These are phyloP conservation scores for Micronycteris hirsuta DNA, from an alignment of 2,113 vertebrate genomes.

Conservation along the genomic window DNA sequence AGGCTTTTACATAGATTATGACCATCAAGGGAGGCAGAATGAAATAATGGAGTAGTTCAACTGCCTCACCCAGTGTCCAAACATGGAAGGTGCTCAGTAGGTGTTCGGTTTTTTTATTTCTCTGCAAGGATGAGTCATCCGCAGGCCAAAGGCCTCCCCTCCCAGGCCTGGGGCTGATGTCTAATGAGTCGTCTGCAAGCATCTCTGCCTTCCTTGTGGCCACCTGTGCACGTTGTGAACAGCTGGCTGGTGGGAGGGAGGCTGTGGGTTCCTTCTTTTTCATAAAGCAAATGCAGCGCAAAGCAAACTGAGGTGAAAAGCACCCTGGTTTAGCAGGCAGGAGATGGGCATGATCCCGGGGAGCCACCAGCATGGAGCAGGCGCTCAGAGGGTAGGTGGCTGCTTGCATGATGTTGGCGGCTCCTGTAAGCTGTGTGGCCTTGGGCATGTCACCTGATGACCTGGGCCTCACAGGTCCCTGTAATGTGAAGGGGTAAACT, in stretches of 20 bases:
- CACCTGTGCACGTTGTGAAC: constrained; percentile 49
- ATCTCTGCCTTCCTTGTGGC: constrained; percentile 23
- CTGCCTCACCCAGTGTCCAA: not conserved
- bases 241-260: constrained; percentile 48
- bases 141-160: not conserved
- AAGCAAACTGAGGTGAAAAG: not conserved
- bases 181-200: constrained; percentile 16
- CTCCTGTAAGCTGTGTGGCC: not conserved
- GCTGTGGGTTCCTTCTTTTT: not conserved
- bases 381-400: not conserved
- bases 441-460: not conserved
- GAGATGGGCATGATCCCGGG: not conserved
- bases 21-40: not conserved
- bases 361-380: not conserved
- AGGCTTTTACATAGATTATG: not conserved
- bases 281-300: not conserved
- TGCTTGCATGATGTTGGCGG: too few relatives aligned
- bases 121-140: constrained; percentile 39
- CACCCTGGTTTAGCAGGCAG: not conserved
- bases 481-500: not conserved
- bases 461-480: not conserved
- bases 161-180: constrained; percentile 57
- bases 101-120: not conserved
- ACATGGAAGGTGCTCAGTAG: not conserved
- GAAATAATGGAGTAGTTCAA: not conserved